A percentile compares a stretch with the other conserved stretches of the same genome.
These are phyloP conservation scores for Panagrolaimus sp. DNA, from an alignment of 1,140 invertebrate species.

Conservation along the genomic window DNA sequence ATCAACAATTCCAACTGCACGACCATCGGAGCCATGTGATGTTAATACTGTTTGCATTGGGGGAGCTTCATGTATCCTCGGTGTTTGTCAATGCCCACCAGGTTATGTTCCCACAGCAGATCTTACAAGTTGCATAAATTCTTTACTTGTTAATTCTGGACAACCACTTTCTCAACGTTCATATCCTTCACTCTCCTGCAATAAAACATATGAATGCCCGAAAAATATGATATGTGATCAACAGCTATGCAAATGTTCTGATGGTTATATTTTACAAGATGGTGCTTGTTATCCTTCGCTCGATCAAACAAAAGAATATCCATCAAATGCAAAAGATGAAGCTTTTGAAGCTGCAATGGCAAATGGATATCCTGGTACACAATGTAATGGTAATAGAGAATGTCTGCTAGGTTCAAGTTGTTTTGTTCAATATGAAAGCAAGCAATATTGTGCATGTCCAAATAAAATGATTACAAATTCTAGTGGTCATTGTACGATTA, in stretches of 20 bases:
- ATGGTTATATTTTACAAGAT: not conserved
- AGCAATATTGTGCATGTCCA: constrained; percentile 26
- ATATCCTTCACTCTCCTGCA: not conserved
- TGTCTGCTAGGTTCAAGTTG: constrained; percentile 36
- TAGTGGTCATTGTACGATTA: constrained; percentile 36
- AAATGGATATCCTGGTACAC: not conserved
- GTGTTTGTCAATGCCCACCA: constrained; percentile 43
- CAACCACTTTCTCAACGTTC: not conserved
- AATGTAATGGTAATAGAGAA: constrained; percentile 26
- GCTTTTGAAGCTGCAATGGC: not conserved
- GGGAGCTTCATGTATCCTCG: constrained; percentile 40
- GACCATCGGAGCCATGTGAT: constrained; percentile 41
- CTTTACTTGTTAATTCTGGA: not conserved
- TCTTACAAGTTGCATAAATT: not conserved
- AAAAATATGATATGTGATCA: not conserved
- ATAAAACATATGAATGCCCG: not conserved
- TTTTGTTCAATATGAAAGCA: constrained; percentile 14
- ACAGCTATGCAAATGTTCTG: not conserved
- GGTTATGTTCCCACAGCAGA: constrained; percentile 32
- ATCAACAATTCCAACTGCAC: constrained; percentile 30
- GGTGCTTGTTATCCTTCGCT: not conserved
- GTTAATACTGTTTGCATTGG: constrained; percentile 25
- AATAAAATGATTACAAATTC: constrained; percentile 34
- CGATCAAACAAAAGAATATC: not conserved
- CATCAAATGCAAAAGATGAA: not conserved